Conservation (phyloP, 2,888 invertebrate genomes). For the Anthrax anthrax region DNA sequence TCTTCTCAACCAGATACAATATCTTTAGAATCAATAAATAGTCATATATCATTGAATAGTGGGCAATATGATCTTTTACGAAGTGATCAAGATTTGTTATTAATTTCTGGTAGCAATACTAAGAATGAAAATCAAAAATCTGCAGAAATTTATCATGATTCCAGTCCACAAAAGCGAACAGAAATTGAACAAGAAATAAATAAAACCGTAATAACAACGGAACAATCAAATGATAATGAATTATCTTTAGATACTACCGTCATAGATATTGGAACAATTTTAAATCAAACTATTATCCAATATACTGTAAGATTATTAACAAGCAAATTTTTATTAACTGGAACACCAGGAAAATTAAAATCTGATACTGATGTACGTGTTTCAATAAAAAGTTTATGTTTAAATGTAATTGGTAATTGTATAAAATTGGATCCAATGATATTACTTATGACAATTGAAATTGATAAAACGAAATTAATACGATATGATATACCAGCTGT, state of each 20-base stretch:
- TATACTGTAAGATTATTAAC: slow-evolving; percentile 29
- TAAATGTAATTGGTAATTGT: slow-evolving; percentile 64
- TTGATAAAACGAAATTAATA: slow-evolving; percentile 33
- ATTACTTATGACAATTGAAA: slow-evolving; percentile 50
- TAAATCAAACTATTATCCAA: slow-evolving; percentile 29
- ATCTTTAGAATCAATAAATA: slow-evolving; percentile 29
- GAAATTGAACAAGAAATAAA: neutral
- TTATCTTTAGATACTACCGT: neutral
- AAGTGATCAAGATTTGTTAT: slow-evolving; percentile 16
- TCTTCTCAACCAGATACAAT: slow-evolving; percentile 25
- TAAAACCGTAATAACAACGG: slow-evolving; percentile 11
- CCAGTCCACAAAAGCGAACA: neutral
- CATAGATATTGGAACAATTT: slow-evolving; percentile 27
- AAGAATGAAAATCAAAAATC: slow-evolving; percentile 7
- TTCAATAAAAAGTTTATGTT: slow-evolving; percentile 77
- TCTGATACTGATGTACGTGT: slow-evolving; percentile 68
- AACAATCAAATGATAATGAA: slow-evolving; percentile 9
- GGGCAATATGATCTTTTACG: slow-evolving; percentile 11
- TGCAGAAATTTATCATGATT: slow-evolving; percentile 1
- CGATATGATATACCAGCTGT: neutral
- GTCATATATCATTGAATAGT: slow-evolving; percentile 21
- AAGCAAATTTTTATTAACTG: slow-evolving; percentile 29
- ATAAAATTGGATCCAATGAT: slow-evolving; percentile 58
- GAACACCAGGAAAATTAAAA: slow-evolving; percentile 40
- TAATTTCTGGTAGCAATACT: slow-evolving; percentile 6